Conservation (phyloP, 2,888 invertebrate species). For the Agonum fuliginosum region DNA sequence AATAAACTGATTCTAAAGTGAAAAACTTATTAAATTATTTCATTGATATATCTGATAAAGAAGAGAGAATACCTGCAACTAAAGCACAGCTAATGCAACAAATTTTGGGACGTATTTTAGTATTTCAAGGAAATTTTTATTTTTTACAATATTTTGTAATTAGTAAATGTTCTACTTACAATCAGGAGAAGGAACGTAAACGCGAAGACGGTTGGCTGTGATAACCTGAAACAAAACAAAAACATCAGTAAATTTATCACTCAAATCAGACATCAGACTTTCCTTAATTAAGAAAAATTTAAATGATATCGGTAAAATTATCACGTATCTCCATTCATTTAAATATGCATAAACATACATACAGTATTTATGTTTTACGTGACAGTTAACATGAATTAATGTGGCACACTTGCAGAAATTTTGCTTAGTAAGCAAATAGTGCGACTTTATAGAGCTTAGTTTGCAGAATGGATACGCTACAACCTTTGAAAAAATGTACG, state of each 20-base stretch:
- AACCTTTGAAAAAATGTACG: conserved; percentile 2
- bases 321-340: background rate
- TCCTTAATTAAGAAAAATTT: too few species aligned
- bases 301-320: background rate
- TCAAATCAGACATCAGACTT: too few species aligned
- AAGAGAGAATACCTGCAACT: too few species aligned
- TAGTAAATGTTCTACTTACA: conserved; percentile 40
- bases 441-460: background rate
- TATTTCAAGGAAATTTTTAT: background rate
- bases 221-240: conserved; percentile 55
- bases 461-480: background rate
- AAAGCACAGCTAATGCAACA: too few species aligned
- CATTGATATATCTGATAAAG: too few species aligned
- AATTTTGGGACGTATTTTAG: too few species aligned
- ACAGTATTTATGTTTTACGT: conserved; percentile 17
- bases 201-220: conserved; percentile 55
- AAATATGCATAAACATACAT: background rate
- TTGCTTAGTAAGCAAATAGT: background rate
- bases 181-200: conserved; percentile 52
- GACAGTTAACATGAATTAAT: conserved; percentile 18
- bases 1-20: too few species aligned
- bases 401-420: conserved; percentile 4
- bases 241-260: conserved; percentile 6
- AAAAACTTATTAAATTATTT: too few species aligned
- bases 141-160: conserved; percentile 1